Evolutionary conservation across 2,797 vertebrate species (phyloP).

Genomic region (Sebastes nivosus): DNA sequence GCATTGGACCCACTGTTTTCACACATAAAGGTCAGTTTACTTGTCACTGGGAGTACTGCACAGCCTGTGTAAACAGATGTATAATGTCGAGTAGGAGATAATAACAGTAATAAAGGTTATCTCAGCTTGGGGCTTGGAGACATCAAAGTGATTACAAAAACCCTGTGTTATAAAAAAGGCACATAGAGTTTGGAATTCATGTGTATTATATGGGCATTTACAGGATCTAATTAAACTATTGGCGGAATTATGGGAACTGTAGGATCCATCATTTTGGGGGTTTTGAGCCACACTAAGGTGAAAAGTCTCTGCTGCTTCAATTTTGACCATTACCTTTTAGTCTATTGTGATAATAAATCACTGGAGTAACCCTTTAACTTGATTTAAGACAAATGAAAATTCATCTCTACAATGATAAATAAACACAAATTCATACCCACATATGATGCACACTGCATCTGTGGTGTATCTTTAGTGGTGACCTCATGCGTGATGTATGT

Average conservation of each 20-base stretch:
- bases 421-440: neutral
- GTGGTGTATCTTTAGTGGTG: neutral
- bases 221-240: neutral
- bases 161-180: neutral
- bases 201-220: neutral
- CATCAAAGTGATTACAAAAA: neutral
- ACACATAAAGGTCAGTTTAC: neutral
- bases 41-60: neutral
- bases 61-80: neutral
- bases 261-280: neutral
- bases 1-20: neutral
- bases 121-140: neutral
- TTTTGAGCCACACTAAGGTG: neutral
- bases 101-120: slow-evolving; percentile 1
- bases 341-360: neutral
- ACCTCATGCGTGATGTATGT: neutral
- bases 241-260: neutral
- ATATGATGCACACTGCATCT: neutral
- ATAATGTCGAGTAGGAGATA: neutral
- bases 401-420: neutral
- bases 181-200: neutral
- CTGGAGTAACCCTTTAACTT: neutral
- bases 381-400: neutral
- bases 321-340: neutral
- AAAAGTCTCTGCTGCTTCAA: neutral